phyloP scores from a whole-genome alignment of 2,113 vertebrate species.

The Pterocles orientalis region DNA sequence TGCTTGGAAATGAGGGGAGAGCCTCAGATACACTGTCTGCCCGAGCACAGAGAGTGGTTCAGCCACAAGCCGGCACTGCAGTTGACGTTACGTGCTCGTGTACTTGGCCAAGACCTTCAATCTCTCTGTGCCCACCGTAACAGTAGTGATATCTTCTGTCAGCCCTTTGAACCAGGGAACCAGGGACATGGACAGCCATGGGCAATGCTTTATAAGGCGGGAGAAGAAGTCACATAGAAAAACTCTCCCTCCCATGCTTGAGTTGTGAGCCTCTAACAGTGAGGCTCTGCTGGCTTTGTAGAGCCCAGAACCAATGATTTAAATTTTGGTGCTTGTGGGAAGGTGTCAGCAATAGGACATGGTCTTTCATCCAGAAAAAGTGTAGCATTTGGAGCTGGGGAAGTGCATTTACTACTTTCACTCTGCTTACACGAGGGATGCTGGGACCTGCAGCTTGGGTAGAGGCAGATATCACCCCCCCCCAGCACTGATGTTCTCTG shows the following conservation, averaged over 20 bases:
- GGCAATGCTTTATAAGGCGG: neutral
- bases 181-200: neutral
- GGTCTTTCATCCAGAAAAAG: neutral
- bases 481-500: neutral
- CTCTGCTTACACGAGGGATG: neutral
- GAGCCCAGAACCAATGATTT: neutral
- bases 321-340: neutral
- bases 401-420: neutral
- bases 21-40: neutral
- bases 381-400: neutral
- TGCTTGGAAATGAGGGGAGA: neutral
- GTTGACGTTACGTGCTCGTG: accelerated
- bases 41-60: neutral
- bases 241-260: neutral
- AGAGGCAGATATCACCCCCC: neutral
- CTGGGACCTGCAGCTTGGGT: neutral
- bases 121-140: neutral
- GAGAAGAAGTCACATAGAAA: neutral
- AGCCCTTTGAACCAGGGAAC: neutral
- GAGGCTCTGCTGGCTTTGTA: neutral
- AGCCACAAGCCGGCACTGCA: accelerated
- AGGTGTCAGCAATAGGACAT: neutral
- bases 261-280: neutral
- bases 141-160: neutral
- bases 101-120: neutral